Evolutionary conservation across 2,113 vertebrate genomes (phyloP), one percentile per base, ranked within the genome.

Genomic region (Orycteropus afer): DNA sequence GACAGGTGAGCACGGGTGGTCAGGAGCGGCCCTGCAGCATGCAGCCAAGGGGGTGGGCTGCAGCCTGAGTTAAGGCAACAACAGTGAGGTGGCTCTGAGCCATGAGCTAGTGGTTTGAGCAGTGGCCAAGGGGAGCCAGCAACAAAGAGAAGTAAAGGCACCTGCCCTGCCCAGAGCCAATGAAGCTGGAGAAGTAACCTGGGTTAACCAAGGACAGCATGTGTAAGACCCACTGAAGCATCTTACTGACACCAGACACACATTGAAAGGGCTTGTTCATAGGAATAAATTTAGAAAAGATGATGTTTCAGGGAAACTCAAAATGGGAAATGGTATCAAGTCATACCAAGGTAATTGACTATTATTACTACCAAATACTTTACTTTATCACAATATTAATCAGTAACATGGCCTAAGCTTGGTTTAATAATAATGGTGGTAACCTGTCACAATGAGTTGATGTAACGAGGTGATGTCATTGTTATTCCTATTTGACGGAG

Each of bases 241-340:
- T 34, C 22, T n/a, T 32, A 3, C 20, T 49, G 34, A n/a, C 3
- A 45, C 18, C 51, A 45, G 4, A 74, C 27, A 40, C 57, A 42
- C 5, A 22, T n/a, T 42, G 7, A 22, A 77, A 91, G 77, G n/a
- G 59, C 8, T 78, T 37, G 12, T 40, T 76, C 23, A 84, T 9
- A 90, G 40, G 34, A 51, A 53, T 65, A 86, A 81, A 69, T 27
- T 47, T 71, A 90, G 67, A 83, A 91, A 79, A 78, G n/a, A n/a
- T 32, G 22, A 71, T 8, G 1, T 80, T 61, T 23, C n/a, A 61
- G 65, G 51, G 76, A 92, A 86, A 23, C 27, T 15, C 69, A 78
- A 77, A 71, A 90, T 17, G 18, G 10, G 65, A 23, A 79, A 79
- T 73, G 55, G 34, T 55, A 27, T 45, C 25, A 69, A 78, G 63